These are phyloP conservation scores for Molossus alvarezi DNA, from an alignment of 2,797 vertebrate species.

Conservation along the genomic window DNA sequence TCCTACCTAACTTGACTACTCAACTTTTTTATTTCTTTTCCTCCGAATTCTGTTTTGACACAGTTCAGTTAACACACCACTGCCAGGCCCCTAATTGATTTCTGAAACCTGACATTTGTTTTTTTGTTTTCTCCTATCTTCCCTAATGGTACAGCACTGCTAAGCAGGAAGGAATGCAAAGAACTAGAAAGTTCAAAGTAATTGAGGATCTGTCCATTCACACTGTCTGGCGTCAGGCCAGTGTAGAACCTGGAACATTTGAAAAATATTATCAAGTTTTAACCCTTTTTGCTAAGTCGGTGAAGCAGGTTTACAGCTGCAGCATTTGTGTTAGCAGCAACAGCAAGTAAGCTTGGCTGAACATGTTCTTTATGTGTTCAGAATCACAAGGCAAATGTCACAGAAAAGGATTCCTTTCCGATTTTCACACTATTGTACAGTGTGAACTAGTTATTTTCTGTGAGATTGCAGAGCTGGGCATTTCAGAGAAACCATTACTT, in stretches of 20 bases:
- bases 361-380: constrained; percentile 71
- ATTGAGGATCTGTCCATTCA: constrained; percentile 89
- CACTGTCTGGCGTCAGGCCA: constrained; percentile 87
- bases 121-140: constrained; percentile 90
- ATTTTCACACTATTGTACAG: constrained; percentile 60
- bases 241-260: constrained; percentile 87
- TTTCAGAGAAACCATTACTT: constrained; percentile 75
- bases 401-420: constrained; percentile 67
- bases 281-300: constrained; percentile 86
- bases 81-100: constrained; percentile 85
- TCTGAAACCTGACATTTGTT: constrained; percentile 89
- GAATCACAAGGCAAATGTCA: constrained; percentile 73
- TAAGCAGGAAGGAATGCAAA: constrained; percentile 90
- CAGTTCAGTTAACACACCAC: constrained; percentile 79
- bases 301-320: fast-evolving
- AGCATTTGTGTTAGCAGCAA: constrained; percentile 7
- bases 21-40: constrained; percentile 77
- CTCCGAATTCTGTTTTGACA: constrained; percentile 79
- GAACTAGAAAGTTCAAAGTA: constrained; percentile 90
- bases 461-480: constrained; percentile 37
- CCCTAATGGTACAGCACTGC: constrained; percentile 89
- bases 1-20: constrained; percentile 78
- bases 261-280: constrained; percentile 88
- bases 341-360: constrained; percentile 6
- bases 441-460: constrained; percentile 78